Base-by-base conservation (phyloP, 1,140 invertebrate species). In the Heliconius melpomene region DNA sequence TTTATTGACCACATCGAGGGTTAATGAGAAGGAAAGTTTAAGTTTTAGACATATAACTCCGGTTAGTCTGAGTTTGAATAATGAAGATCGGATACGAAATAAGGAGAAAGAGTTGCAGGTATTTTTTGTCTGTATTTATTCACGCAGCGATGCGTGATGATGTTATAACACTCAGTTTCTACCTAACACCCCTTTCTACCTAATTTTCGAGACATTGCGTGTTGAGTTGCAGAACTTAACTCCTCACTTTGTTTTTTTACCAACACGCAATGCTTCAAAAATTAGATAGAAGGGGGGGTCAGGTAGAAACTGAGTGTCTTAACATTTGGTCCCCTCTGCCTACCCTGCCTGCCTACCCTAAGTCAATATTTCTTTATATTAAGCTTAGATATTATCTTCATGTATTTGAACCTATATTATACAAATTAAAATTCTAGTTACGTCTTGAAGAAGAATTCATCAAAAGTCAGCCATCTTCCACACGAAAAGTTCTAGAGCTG, bases 31-130 rank as follows among this genome's bases (percentile, higher is more conserved):
- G 29, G 87, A 86, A 8, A 93, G 85, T 36, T 92, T 90, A 8
- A 93, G 84, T 40, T 93, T 90, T 73, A 85, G 94, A 70, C 94
- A 95, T 79, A 95, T 95, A 8, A 95, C 94, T 3, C 94, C 94
- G 0, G 89, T 95, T 8, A 93, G 92, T 29, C 81, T 94, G 72
- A 90, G 82, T 74, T 78, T 94, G 18, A 90, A 91, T 26, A 83
- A 76, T 11, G 92, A 92, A 74, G 91, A 94, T 40, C 76, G 88
- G 29, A 86, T 90, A n/a, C 88, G 88, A 80, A 93, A 85, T 79
- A 94, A 93, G 76, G 93, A 95, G 71, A 93, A 87, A 70, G 92
- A 94, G 72, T 85, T 95, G 38, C 94, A 95, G 89, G 93, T 95
- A 77, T 82, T 72, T 40, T 70, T 36, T 32, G n/a, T 57, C 38